A percentile compares a stretch with the other conserved stretches of the same genome.
These are phyloP conservation scores for Colletes gigas DNA, from an alignment of 1,140 invertebrate species.

Conservation along the genomic window DNA sequence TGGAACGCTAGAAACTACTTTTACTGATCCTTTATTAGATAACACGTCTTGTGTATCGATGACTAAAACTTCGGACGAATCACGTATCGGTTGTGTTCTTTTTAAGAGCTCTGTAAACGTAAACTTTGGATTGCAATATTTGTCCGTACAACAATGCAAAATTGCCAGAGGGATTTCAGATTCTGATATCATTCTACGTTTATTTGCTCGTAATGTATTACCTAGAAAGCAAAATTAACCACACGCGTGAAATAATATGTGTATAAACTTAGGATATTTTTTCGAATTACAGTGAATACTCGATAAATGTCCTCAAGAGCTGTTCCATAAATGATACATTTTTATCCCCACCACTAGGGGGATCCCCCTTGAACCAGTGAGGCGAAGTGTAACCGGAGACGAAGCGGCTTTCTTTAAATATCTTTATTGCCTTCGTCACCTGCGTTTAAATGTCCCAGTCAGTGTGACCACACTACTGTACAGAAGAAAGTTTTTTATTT, in stretches of 20 bases:
- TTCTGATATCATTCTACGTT: constrained; percentile 83
- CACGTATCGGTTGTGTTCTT: neutral
- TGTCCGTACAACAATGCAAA: constrained; percentile 83
- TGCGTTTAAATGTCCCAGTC: no score
- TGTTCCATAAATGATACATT: no score
- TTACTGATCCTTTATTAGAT: neutral
- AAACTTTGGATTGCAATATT: constrained; percentile 85
- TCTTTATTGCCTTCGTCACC: no score
- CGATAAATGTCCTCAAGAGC: no score
- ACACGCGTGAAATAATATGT: neutral
- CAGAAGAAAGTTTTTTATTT: no score
- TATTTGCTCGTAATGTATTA: neutral
- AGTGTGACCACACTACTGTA: no score
- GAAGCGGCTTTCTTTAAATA: no score
- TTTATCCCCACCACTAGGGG: no score
- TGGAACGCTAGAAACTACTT: constrained; percentile 1
- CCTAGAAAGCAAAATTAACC: constrained; percentile 8
- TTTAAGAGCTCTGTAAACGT: constrained; percentile 65
- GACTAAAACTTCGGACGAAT: neutral
- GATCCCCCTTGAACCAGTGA: no score
- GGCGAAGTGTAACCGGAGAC: no score
- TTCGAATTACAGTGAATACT: no score
- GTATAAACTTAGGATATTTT: neutral
- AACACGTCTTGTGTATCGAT: constrained; percentile 23
- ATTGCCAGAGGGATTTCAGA: constrained; percentile 86